Evolutionary conservation across 1,140 invertebrate genomes (phyloP).

Genomic region (Sinonovacula constricta): DNA sequence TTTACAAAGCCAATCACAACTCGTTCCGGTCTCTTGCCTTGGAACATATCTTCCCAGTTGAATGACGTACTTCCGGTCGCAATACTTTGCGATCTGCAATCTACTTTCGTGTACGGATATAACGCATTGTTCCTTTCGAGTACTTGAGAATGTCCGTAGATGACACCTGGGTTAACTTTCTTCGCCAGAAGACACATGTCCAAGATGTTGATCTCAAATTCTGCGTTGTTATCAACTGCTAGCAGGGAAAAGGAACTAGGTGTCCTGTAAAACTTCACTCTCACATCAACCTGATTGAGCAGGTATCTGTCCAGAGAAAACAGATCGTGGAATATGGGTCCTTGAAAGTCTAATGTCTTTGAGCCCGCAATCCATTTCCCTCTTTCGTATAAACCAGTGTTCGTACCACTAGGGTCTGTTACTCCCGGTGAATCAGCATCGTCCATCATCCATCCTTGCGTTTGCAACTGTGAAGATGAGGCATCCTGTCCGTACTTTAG

Average conservation of each 20-base stretch:
- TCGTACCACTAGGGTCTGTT: no score
- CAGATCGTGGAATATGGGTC: slow-evolving; percentile 43
- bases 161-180: slow-evolving; percentile 21
- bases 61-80: not conserved
- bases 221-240: not conserved
- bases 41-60: not conserved
- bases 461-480: no score
- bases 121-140: slow-evolving; percentile 4
- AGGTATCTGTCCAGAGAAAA: slow-evolving; percentile 45
- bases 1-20: not conserved
- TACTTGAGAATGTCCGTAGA: slow-evolving; percentile 13
- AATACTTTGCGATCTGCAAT: not conserved
- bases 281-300: no score
- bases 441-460: no score
- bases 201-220: slow-evolving; percentile 16
- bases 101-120: slow-evolving; percentile 3
- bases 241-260: not conserved
- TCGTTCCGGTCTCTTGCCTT: not conserved
- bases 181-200: slow-evolving; percentile 14
- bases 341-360: no score
- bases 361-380: no score
- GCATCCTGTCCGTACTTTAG: no score
- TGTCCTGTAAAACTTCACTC: slow-evolving; percentile 28
- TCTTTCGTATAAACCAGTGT: no score
- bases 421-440: no score